phyloP scores from a whole-genome alignment of 2,797 vertebrate genomes.

The Poliocrania exsul region DNA sequence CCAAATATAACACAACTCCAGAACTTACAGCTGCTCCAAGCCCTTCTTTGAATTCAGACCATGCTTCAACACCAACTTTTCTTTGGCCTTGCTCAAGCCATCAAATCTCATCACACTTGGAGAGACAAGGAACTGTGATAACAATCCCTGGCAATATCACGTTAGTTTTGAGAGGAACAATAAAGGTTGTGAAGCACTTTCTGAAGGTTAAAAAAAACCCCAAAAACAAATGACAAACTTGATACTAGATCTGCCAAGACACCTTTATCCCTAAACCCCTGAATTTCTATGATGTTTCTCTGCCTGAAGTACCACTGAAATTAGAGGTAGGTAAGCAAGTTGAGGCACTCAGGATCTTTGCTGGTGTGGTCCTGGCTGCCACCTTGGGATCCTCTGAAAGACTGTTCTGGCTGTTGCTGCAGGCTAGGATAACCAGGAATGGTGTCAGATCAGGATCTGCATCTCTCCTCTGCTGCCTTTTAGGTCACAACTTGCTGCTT shows the following conservation, averaged over 20 bases:
- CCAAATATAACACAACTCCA: constrained; percentile 7
- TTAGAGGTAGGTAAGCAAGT: background rate
- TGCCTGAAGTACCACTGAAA: background rate
- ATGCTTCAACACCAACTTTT: background rate
- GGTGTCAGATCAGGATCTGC: background rate
- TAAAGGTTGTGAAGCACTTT: background rate
- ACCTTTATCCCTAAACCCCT: background rate
- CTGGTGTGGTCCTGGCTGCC: background rate
- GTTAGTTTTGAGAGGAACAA: background rate
- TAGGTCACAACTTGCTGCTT: background rate
- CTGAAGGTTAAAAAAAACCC: background rate
- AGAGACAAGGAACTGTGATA: background rate
- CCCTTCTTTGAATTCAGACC: background rate
- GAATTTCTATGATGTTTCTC: background rate
- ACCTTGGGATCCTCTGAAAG: background rate
- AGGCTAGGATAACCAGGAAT: background rate
- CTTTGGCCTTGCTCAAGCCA: background rate
- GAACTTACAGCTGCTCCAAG: background rate
- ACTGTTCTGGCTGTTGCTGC: background rate
- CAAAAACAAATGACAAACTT: background rate
- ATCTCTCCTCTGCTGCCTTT: background rate
- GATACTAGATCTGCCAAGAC: background rate
- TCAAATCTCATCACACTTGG: background rate
- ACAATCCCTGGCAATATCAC: background rate
- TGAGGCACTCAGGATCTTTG: background rate